Evolutionary conservation across 2,113 vertebrate genomes (phyloP), one percentile per base, ranked within the genome.

Genomic region (Lontra canadensis): DNA sequence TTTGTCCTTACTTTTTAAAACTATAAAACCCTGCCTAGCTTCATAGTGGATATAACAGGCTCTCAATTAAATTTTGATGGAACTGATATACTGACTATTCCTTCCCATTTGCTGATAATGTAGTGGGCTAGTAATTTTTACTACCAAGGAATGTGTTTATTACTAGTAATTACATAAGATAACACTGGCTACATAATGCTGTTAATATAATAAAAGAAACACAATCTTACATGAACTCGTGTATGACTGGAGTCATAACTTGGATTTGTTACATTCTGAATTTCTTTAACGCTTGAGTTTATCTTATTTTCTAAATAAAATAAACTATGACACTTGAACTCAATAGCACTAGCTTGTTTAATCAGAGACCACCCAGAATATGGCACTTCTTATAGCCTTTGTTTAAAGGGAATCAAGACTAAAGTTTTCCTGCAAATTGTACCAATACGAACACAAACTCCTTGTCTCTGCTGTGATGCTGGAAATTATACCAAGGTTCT

Each of bases 251-350:
- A 44, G 25, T 83, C 55, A 73, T 36, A 94, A 86, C 47, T 89
- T 79, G 8, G 7, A 65, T 42, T 34, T 88, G 57, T 39, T 65
- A 83, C 10, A 73, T 18, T 61, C 36, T 95, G 23, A 84, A 95
- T 93, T 92, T 92, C 36, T 11, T 65, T 36, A 90, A 95, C 12
- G 2, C 26, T 34, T 95, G 39, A 76, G 34, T 84, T 90, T 59
- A 83, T 95, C 61, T 91, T 78, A 61, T 79, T 94, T 80, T 79
- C n/a, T 71, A 76, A 85, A 74, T 59, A 42, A 94, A 90, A 88
- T 86, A 78, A 83, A 85, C 44, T 31, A 26, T 65, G 34, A 59
- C 17, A 73, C 10, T 90, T 11, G 14, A 3, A 94, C 23, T 92
- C 36, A 42, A 20, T 52, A 52, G 61, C 52, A 94, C 34, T 82